Evolutionary conservation across 2,888 invertebrate species (phyloP).

Genomic region (Portevinia maculata): DNA sequence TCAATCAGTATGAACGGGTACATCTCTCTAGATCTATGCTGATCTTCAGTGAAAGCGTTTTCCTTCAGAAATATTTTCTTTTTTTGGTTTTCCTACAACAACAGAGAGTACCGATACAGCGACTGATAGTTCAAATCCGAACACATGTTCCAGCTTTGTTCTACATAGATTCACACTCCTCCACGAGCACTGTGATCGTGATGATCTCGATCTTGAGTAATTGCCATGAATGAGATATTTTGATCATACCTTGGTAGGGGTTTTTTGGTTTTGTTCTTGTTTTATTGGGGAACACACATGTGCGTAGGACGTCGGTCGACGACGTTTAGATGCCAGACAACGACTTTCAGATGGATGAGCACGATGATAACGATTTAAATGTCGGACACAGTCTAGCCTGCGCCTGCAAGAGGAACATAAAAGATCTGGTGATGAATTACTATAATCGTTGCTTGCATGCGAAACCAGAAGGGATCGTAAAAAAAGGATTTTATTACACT

Average conservation of each 20-base stretch:
- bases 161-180: slow-evolving; percentile 38
- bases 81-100: slow-evolving; percentile 11
- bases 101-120: slow-evolving; percentile 4
- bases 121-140: slow-evolving; percentile 4
- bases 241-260: slow-evolving; percentile 62
- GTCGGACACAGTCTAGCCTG: slow-evolving; percentile 67
- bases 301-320: slow-evolving; percentile 5
- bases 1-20: slow-evolving; percentile 45
- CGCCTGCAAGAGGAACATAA: slow-evolving; percentile 50
- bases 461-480: slow-evolving; percentile 71
- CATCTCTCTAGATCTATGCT: slow-evolving; percentile 17
- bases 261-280: slow-evolving; percentile 19
- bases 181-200: slow-evolving; percentile 26
- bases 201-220: slow-evolving; percentile 65
- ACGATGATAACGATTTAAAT: slow-evolving; percentile 53
- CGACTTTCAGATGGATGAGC: slow-evolving; percentile 40
- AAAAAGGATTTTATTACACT: slow-evolving; percentile 69
- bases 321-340: slow-evolving; percentile 26
- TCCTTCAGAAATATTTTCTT: slow-evolving; percentile 21
- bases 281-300: slow-evolving; percentile 58
- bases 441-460: slow-evolving; percentile 57
- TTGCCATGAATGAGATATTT: slow-evolving; percentile 71
- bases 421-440: slow-evolving; percentile 57
- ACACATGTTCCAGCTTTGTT: slow-evolving; percentile 64
- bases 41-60: slow-evolving; percentile 50